Conservation (phyloP, 2,113 vertebrate genomes). For the Spheniscus mendiculus region DNA sequence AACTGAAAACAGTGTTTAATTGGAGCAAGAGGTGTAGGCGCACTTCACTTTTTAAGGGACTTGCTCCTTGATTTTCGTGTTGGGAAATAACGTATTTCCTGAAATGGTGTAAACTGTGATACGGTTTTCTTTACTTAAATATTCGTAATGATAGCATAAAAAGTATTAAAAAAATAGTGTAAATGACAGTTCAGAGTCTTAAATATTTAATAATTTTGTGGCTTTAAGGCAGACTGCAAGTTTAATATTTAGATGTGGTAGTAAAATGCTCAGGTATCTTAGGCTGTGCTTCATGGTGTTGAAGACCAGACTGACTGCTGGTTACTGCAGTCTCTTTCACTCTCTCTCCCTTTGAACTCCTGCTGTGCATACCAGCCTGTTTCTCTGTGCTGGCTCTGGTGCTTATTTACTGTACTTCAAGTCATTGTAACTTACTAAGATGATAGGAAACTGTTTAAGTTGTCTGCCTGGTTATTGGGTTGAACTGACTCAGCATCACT, state of each 20-base stretch:
- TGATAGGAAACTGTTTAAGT: neutral
- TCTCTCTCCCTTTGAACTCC: neutral
- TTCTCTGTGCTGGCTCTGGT: neutral
- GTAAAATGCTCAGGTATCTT: neutral
- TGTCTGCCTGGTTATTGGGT: neutral
- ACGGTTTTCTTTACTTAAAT: neutral
- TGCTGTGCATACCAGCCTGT: neutral
- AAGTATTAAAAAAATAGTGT: neutral
- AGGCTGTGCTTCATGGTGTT: neutral
- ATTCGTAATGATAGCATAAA: neutral
- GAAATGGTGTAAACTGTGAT: neutral
- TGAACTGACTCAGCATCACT: neutral
- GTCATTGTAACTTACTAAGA: neutral
- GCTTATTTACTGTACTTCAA: neutral
- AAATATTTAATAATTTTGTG: neutral
- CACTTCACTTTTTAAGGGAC: neutral
- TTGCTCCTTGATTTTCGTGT: neutral
- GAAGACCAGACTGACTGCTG: neutral
- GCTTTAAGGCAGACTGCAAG: neutral
- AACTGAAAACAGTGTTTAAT: neutral
- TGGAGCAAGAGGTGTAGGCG: neutral
- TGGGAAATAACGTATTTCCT: neutral
- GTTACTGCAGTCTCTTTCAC: neutral
- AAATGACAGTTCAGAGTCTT: neutral
- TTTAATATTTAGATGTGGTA: neutral